Base-by-base conservation (phyloP, 2,113 vertebrate genomes). In the Menura novaehollandiae region DNA sequence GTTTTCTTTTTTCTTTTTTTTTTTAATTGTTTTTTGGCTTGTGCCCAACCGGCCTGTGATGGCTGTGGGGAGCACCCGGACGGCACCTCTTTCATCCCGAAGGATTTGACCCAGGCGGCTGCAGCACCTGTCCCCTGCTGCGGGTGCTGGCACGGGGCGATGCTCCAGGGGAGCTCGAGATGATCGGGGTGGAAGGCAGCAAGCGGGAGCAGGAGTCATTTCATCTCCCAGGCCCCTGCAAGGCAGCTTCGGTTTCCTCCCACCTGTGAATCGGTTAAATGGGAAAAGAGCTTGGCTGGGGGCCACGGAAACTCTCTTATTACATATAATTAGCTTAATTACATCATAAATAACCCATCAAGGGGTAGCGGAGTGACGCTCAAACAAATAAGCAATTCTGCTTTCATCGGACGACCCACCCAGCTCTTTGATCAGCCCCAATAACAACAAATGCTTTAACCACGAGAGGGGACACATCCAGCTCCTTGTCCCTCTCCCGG, bases 321-420 rank as follows among this genome's bases (percentile, higher is more conserved):
- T 97, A 95, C 97, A 95, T 96, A 97, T 97, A 97, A 97, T 97
- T 97, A 97, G 96, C 94, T 97, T 97, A 97, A 97, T 97, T 97
- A 95, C 96, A 97, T 97, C 95, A 96, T 97, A 97, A 97, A 97
- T 97, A 97, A 96, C 95, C 97, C 97, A 97, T 97, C 97, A 97
- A 97, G 97, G 93, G 96, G 96, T 96, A 97, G 93, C 30, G 22
- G 95, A 97, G 95, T 95, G 95, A 94, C 21, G 94, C 93, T 97
- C 93, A 96, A 97, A 96, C 97, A 97, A 97, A 97, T 97, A 96
- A 96, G 95, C 96, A 93, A 92, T 97, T 95, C 96, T 80, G 85
- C 92, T 97, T 96, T 96, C 95, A 91, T 94, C 74, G 37, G 67
- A 64, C 41, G 62, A 95, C 75, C 91, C 95, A 85, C 94, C 71